Conservation (phyloP, 2,888 invertebrate genomes). For the Clivina fossor region DNA sequence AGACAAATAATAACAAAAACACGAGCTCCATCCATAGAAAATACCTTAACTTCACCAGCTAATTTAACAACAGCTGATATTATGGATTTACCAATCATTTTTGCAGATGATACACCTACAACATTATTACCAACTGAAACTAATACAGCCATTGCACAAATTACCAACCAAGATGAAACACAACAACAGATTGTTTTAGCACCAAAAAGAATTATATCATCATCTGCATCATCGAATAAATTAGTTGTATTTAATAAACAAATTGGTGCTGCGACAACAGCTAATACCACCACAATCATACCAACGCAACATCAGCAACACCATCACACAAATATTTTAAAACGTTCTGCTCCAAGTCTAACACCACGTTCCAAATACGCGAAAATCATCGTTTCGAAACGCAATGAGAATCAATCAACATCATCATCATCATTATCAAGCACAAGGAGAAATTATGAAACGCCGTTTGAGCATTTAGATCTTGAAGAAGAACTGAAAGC, state of each 20-base stretch:
- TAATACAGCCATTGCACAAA: conserved; percentile 37
- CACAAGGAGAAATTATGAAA: conserved; percentile 22
- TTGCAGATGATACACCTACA: conserved; percentile 69
- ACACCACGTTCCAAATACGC: conserved; percentile 51
- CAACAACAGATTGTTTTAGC: conserved; percentile 26
- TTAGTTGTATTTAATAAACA: conserved; percentile 43
- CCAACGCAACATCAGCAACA: too few relatives aligned
- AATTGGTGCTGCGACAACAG: conserved; percentile 10
- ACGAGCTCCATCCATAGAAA: conserved; percentile 36
- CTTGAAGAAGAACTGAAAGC: conserved; percentile 50
- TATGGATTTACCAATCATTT: conserved; percentile 66
- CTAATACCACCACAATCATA: neutral
- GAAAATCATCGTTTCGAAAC: conserved; percentile 57
- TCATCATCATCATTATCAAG: conserved; percentile 35
- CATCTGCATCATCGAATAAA: conserved; percentile 28
- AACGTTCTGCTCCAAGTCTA: conserved; percentile 34
- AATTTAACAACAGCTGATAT: conserved; percentile 60
- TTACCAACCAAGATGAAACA: conserved; percentile 12
- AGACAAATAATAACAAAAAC: conserved; percentile 28
- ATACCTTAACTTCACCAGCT: conserved; percentile 49
- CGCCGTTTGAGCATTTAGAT: conserved; percentile 45
- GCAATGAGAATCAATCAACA: conserved; percentile 41
- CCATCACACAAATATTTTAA: conserved; percentile 17
- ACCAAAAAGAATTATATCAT: conserved; percentile 18
- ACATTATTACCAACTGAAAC: conserved; percentile 47